Evolutionary conservation across 2,113 vertebrate species (phyloP).

Genomic region (Chaetura pelagica): DNA sequence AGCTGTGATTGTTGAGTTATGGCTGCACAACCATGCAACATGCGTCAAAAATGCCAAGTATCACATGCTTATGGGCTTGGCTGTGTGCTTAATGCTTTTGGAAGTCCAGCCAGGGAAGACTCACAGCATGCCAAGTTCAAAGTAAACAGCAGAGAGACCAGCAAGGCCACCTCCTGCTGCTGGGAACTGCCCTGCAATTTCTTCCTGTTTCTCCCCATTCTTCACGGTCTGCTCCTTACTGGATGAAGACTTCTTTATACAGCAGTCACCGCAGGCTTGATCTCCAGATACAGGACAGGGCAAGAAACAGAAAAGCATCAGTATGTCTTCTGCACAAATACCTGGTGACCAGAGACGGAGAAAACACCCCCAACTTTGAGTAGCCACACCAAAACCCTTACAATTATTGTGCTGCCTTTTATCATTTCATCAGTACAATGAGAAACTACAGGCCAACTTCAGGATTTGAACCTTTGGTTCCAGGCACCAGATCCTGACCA

Average conservation of each 20-base stretch:
- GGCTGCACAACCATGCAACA: not conserved
- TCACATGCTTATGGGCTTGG: constrained; percentile 49
- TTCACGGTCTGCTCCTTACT: not conserved
- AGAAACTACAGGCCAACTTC: not conserved
- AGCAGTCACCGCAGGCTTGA: not conserved
- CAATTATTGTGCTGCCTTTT: not conserved
- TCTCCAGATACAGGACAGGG: not conserved
- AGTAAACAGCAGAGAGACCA: constrained; percentile 53
- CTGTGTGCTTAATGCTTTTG: constrained; percentile 4
- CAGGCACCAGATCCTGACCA: not conserved
- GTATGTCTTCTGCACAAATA: not conserved
- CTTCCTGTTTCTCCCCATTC: constrained; percentile 25
- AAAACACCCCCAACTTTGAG: not conserved
- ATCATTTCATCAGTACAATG: not conserved
- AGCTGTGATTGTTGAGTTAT: not conserved
- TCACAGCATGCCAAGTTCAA: constrained; percentile 35
- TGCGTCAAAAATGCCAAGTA: not conserved
- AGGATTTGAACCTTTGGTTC: not conserved
- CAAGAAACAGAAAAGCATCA: not conserved
- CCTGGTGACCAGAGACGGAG: not conserved
- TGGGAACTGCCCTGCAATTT: constrained; percentile 42
- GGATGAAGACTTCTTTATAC: not conserved
- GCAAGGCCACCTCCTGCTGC: constrained; percentile 58
- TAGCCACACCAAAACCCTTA: not conserved
- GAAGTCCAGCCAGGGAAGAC: constrained; percentile 48